Conservation (phyloP, 2,797 vertebrate genomes). For the Triplophysa yarkandensis region DNA sequence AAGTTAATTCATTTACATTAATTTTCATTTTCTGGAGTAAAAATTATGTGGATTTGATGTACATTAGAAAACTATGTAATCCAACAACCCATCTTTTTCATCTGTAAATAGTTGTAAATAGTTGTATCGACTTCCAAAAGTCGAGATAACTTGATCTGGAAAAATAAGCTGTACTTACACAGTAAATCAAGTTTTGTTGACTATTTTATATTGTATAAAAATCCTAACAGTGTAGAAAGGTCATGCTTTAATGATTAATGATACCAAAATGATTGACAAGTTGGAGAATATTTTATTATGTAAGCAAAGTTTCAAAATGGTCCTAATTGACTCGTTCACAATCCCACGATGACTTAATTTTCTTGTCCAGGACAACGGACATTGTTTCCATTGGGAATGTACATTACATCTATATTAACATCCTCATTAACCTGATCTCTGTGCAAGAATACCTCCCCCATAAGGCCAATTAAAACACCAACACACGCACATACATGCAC, state of each 20-base stretch:
- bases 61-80: no score
- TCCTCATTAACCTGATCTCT: slow-evolving; percentile 55
- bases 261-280: slow-evolving; percentile 16
- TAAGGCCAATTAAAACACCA: slow-evolving; percentile 49
- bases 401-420: slow-evolving; percentile 45
- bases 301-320: slow-evolving; percentile 6
- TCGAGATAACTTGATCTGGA: no score
- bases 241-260: slow-evolving; percentile 10
- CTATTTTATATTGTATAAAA: no score
- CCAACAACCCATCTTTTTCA: no score
- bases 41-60: no score
- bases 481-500: slow-evolving; percentile 11
- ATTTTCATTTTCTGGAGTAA: no score
- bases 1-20: no score
- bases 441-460: slow-evolving; percentile 45
- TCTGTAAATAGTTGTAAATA: no score
- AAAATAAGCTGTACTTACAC: no score
- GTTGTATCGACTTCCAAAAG: no score
- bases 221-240: background rate
- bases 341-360: slow-evolving; percentile 20
- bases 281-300: slow-evolving; percentile 4
- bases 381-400: slow-evolving; percentile 34
- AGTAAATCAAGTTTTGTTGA: no score
- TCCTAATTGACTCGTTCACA: slow-evolving; percentile 10
- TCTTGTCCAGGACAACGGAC: slow-evolving; percentile 20